Base-by-base conservation (phyloP, 1,140 invertebrate species). In the Drosophila sp. region DNA sequence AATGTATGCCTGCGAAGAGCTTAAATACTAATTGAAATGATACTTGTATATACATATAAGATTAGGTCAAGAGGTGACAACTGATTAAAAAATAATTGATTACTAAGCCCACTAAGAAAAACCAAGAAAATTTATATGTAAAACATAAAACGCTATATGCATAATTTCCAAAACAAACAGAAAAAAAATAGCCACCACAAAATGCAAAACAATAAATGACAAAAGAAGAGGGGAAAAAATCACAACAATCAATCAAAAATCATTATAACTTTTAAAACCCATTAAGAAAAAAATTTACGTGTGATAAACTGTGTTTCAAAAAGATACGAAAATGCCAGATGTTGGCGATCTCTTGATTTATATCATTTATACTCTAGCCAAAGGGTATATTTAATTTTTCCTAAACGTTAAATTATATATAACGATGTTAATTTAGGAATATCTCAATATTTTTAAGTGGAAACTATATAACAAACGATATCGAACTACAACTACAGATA, bases 231-330 rank as follows among this genome's bases (percentile, higher is more conserved):
- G 61, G 23, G 29, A 60, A 44, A 60, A 66, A 68, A 75, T 66
- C 71, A 71, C 30, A 61, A 27, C 30, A 54, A 83, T 83, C 73
- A 84, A 83, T 83, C 80, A 83, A 63, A 65, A 55, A 58, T 60
- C 55, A 70, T 63, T 70, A 64, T 61, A 76, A 67, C 73, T 61
- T 67, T 67, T 60, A 76, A 61, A 66, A 60, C 40, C 27, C 66
- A 81, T 73, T 76, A 68, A 55, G 63, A 69, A 70, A 70, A 73
- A 70, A 73, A 66, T 57, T 55, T 47, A 30, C 38, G 35, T 8
- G 47, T 30, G 66, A 70, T 75, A 63, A 73, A 67, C 41, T 61
- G 40, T 40, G 50, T 35, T 62, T 63, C 41, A 75, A 76, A 38
- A 65, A 23, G 29, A 33, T 25, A 25, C 17, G 7, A 17, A 74